Evolutionary conservation across 2,888 invertebrate species (phyloP), one percentile per base, ranked within the genome.

Genomic region (Resseliella maxima): DNA sequence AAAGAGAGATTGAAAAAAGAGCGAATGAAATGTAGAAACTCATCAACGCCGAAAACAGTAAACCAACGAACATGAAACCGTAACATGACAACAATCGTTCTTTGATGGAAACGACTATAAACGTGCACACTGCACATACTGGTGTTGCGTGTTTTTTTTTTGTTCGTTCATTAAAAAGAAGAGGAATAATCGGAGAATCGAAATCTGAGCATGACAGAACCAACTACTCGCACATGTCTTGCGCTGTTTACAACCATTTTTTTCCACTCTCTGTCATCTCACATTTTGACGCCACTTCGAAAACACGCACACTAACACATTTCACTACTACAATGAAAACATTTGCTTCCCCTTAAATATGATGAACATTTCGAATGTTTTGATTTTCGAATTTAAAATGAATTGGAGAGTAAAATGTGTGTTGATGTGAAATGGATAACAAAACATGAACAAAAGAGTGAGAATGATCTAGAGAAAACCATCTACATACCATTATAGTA

Each of bases 191-290:
- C 24, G 85, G 85, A 85, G 45, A 45, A 38, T 85, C n/a, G 27
- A 85, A 45, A 41, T 41, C 38, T 24, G 38, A 45, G 41, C 85
- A 85, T 85, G 38, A 41, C 45, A 27, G 41, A 85, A 85, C 24
- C 38, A n/a, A 85, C 85, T 31, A 31, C 31, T 72, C 72, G 72
- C 72, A 72, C 72, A 72, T 72, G 72, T 72, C 72, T 72, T 72
- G 72, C 72, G 72, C 72, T 31, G 72, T 31, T 31, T 31, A 72
- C 72, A 72, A 72, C 72, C 72, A 72, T 72, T 31, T 72, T 72
- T 59, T 59, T 59, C 18, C 46, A n/a, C n/a, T n/a, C 46, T 41
- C 21, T 59, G 31, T 31, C 72, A 24, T 59, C 59, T 72, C 72
- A 72, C 31, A 31, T 72, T 72, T 72, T 35, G 72, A 72, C 72